These are phyloP conservation scores for Apogon hyalosoma DNA, from an alignment of 2,797 vertebrate species.

Conservation along the genomic window DNA sequence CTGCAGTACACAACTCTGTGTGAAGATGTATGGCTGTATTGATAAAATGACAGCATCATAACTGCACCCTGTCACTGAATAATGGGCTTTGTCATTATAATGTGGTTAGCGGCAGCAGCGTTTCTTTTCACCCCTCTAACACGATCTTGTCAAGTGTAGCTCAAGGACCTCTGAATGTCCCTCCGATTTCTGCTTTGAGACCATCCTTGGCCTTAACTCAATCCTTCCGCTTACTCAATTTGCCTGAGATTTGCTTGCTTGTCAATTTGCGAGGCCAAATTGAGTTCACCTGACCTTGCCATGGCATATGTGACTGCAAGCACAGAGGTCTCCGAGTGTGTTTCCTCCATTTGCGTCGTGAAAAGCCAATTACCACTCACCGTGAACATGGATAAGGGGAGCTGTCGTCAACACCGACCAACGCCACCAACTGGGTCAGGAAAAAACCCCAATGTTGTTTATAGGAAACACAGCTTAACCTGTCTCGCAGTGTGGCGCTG, in stretches of 20 bases:
- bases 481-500: slow-evolving; percentile 49
- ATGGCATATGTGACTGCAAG: slow-evolving; percentile 23
- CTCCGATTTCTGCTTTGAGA: slow-evolving; percentile 51
- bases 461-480: slow-evolving; percentile 66
- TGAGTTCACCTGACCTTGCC: slow-evolving; percentile 68
- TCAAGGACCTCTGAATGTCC: slow-evolving; percentile 64
- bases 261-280: slow-evolving; percentile 73
- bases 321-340: slow-evolving; percentile 50
- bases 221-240: slow-evolving; percentile 64
- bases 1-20: slow-evolving; percentile 9
- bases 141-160: slow-evolving; percentile 39
- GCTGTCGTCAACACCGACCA: slow-evolving; percentile 39
- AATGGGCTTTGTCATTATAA: slow-evolving; percentile 60
- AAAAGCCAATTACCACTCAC: slow-evolving; percentile 79
- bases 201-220: slow-evolving; percentile 70
- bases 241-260: slow-evolving; percentile 72
- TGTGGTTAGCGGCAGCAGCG: slow-evolving; percentile 27
- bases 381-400: slow-evolving; percentile 61
- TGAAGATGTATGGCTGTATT: slow-evolving; percentile 53
- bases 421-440: slow-evolving; percentile 20
- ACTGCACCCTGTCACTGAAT: slow-evolving; percentile 52
- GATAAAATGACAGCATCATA: slow-evolving; percentile 58
- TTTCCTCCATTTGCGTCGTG: slow-evolving; percentile 51
- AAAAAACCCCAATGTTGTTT: slow-evolving; percentile 22
- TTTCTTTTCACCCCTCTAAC: slow-evolving; percentile 41